phyloP scores from a whole-genome alignment of 1,140 invertebrate species.

The Helicoverpa zea region DNA sequence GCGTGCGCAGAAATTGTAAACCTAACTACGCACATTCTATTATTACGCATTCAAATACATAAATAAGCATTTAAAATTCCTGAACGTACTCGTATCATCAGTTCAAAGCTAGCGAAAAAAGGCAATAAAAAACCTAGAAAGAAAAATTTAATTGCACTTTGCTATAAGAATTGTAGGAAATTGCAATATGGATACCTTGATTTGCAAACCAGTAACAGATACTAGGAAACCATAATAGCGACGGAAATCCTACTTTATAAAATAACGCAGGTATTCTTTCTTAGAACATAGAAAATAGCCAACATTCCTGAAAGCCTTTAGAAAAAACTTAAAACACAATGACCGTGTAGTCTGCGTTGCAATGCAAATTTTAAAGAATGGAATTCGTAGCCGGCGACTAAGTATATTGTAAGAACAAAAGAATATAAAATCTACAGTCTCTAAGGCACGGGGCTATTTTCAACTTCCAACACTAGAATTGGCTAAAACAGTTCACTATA shows the following conservation, averaged over 20 bases:
- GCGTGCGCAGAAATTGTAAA: not conserved
- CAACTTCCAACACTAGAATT: not conserved
- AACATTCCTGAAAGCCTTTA: constrained; percentile 2
- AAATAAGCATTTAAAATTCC: not conserved
- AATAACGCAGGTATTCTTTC: not conserved
- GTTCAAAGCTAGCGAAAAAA: not conserved
- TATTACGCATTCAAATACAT: not conserved
- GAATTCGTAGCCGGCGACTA: constrained; percentile 23
- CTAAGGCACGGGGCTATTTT: not conserved
- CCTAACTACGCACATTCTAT: not conserved
- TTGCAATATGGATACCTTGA: constrained; percentile 16
- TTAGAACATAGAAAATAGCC: not conserved
- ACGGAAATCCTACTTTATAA: constrained; percentile 1
- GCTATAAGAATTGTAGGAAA: not conserved
- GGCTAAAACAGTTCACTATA: not conserved
- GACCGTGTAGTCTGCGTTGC: constrained; percentile 4
- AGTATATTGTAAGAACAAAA: constrained; percentile 13
- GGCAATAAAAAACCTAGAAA: not conserved
- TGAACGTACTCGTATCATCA: not conserved
- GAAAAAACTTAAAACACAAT: constrained; percentile 11
- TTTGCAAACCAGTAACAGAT: not conserved
- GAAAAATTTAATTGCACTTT: constrained; percentile 2
- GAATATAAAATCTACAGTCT: not conserved
- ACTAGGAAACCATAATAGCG: constrained; percentile 1
- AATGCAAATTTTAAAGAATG: constrained; percentile 22